Percentiles rank a stretch among this genome's conserved stretches.
phyloP scores from a whole-genome alignment of 2,797 vertebrate genomes.

The Arnoldichthys spilopterus region DNA sequence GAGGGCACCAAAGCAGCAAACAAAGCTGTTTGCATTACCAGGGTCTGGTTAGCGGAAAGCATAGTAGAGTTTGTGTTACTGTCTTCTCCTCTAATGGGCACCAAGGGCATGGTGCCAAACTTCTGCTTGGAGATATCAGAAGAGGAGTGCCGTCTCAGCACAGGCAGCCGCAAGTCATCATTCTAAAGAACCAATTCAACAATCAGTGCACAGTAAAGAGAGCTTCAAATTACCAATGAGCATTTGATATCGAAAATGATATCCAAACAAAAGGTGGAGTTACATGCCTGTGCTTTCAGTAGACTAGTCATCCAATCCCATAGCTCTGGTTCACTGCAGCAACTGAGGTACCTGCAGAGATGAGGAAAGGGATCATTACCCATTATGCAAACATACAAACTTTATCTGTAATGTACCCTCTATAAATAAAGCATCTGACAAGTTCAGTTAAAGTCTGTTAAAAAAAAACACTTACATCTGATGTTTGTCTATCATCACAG shows the following conservation, averaged over 20 bases:
- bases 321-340: constrained; percentile 84
- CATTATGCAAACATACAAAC: constrained; percentile 9
- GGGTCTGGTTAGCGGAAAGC: constrained; percentile 94
- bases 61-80: constrained; percentile 89
- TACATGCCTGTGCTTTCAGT: constrained; percentile 88
- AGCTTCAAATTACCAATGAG: constrained; percentile 10
- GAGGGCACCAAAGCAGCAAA: constrained; percentile 15
- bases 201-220: neutral
- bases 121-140: constrained; percentile 93
- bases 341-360: constrained; percentile 85
- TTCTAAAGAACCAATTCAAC: constrained; percentile 74
- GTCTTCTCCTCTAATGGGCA: constrained; percentile 91
- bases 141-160: constrained; percentile 89
- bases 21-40: constrained; percentile 74
- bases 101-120: constrained; percentile 95
- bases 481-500: constrained; percentile 89
- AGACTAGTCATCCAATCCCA: constrained; percentile 97
- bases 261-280: constrained; percentile 13
- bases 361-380: constrained; percentile 20
- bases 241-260: constrained; percentile 7
- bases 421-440: neutral
- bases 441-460: neutral
- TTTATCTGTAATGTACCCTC: neutral
- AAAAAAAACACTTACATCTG: constrained; percentile 88
- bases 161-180: constrained; percentile 82